These are phyloP conservation scores for Spilogale gracilis DNA, from an alignment of 2,113 vertebrate species.

Conservation along the genomic window DNA sequence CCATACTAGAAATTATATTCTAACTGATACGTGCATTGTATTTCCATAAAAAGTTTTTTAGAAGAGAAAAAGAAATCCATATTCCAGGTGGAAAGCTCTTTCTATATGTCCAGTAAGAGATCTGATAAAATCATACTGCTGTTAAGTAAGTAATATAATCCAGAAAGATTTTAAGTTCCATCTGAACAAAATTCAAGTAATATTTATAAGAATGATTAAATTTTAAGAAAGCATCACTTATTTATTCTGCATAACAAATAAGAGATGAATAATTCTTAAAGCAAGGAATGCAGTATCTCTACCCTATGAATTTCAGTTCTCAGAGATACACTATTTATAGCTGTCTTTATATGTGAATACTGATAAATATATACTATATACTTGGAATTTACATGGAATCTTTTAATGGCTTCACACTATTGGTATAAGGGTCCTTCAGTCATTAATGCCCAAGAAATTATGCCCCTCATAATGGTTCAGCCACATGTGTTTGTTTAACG, in stretches of 20 bases:
- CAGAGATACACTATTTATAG: neutral
- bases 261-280: neutral
- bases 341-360: neutral
- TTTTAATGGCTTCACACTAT: neutral
- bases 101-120: neutral
- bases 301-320: neutral
- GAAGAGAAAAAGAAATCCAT: neutral
- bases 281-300: neutral
- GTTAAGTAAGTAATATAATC: neutral
- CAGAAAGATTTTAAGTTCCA: neutral
- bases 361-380: neutral
- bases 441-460: slow-evolving; percentile 15
- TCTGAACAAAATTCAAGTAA: slow-evolving; percentile 23
- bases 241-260: neutral
- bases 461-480: neutral
- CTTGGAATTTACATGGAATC: neutral
- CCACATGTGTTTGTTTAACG: neutral
- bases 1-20: neutral
- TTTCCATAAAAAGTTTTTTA: neutral
- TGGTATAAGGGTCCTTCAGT: neutral
- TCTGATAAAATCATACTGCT: neutral
- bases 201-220: neutral
- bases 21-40: neutral
- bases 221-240: neutral
- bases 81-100: neutral